Percentiles rank a stretch among this genome's conserved stretches.
Evolutionary conservation across 2,113 vertebrate species (phyloP).

Genomic region (Tachycineta bicolor): DNA sequence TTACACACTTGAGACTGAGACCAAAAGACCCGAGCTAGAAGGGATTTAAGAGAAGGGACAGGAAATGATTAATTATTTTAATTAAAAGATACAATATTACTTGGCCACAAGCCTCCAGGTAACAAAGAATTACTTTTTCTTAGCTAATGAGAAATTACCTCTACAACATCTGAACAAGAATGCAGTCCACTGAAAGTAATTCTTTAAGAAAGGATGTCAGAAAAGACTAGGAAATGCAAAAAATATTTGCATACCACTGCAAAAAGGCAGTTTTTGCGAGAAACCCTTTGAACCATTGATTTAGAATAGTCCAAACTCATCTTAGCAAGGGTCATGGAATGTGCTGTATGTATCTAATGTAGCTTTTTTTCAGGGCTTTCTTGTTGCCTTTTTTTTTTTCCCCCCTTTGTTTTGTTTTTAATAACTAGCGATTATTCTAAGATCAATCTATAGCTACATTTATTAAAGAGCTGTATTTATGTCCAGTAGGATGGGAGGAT

Average conservation of each 20-base stretch:
- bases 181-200: neutral
- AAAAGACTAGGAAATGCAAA: neutral
- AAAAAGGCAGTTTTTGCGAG: neutral
- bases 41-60: neutral
- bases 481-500: neutral
- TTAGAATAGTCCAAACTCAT: neutral
- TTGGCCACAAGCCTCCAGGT: neutral
- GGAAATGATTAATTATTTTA: neutral
- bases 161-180: neutral
- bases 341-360: neutral
- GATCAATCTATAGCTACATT: neutral
- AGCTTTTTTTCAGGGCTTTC: neutral
- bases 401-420: neutral
- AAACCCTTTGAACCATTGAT: neutral
- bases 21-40: neutral
- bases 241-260: neutral
- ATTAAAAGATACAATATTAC: neutral
- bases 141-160: neutral
- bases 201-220: neutral
- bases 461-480: neutral
- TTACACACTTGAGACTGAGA: neutral
- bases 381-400: neutral
- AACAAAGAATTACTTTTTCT: neutral
- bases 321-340: neutral
- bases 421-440: neutral